Evolutionary conservation across 2,888 invertebrate species (phyloP).

Genomic region (Minunthozetes semirufus): DNA sequence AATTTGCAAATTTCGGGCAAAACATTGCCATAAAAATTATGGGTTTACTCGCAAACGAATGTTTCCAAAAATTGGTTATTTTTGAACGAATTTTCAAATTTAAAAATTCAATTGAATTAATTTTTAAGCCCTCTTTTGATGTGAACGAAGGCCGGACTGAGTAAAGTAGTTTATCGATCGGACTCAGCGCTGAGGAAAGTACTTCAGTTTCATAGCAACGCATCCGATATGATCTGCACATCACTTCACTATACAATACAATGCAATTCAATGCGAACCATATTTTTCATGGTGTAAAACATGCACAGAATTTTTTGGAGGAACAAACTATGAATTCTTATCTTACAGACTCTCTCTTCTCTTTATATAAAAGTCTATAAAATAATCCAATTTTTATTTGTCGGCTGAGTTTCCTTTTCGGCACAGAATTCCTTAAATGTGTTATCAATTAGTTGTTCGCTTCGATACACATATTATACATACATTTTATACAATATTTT

Average conservation of each 20-base stretch:
- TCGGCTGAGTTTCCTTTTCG: not conserved
- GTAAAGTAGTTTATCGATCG: not conserved
- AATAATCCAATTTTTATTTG: not conserved
- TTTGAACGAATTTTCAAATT: no score
- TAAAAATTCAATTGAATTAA: not conserved
- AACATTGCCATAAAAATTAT: not conserved
- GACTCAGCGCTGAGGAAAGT: not conserved
- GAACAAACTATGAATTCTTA: not conserved
- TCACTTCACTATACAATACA: slow-evolving; percentile 16
- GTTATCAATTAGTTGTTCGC: not conserved
- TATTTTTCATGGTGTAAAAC: slow-evolving; percentile 10
- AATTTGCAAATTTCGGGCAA: no score
- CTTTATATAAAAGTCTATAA: not conserved
- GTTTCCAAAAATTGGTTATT: no score
- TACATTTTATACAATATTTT: no score
- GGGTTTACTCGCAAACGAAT: not conserved
- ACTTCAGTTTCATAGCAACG: slow-evolving; percentile 30
- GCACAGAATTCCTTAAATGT: not conserved
- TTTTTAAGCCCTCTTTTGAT: no score
- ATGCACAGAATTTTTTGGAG: not conserved
- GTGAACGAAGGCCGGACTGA: not conserved
- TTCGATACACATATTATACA: not conserved
- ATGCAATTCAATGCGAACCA: slow-evolving; percentile 8
- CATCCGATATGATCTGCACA: slow-evolving; percentile 31
- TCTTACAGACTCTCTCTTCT: not conserved